A percentile compares a stretch with the other conserved stretches of the same genome.
These are phyloP conservation scores for Bergia puertoricense DNA, from an alignment of 92 coral and sea anemone genomes.

Conservation along the genomic window DNA sequence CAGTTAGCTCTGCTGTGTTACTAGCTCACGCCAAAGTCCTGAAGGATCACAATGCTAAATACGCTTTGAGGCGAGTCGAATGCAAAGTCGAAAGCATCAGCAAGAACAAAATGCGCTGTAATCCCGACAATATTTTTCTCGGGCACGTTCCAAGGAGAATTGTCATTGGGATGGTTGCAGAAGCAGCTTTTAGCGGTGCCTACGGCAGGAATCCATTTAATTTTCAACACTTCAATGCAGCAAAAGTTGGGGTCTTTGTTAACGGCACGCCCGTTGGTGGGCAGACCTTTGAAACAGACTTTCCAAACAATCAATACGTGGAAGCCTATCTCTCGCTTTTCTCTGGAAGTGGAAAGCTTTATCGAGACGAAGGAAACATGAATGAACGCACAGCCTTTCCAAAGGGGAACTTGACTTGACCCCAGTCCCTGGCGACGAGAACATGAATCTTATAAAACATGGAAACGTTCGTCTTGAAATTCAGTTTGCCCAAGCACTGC, in stretches of 20 bases:
- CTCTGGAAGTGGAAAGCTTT: neutral
- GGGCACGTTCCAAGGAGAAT: no score
- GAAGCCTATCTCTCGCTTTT: neutral
- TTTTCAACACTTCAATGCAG: neutral
- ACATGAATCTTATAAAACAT: neutral
- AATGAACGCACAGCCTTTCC: slow-evolving; percentile 22
- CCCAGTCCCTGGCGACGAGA: slow-evolving; percentile 20
- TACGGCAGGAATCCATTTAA: no score
- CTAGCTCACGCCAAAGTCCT: slow-evolving; percentile 5
- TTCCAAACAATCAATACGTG: slow-evolving; percentile 23
- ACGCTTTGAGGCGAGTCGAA: no score
- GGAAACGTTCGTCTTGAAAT: neutral
- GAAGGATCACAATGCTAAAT: no score
- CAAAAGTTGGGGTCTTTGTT: neutral
- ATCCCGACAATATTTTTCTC: no score
- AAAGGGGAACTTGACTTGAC: neutral
- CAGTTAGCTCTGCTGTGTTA: neutral
- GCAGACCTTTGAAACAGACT: slow-evolving; percentile 15
- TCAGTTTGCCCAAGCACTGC: neutral
- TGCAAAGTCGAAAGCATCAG: no score
- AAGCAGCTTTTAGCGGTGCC: no score
- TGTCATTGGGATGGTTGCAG: no score
- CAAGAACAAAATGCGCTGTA: no score
- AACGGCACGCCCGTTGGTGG: neutral
- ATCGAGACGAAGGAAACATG: neutral